These are phyloP conservation scores for Luffia ferchaultella DNA, from an alignment of 2,888 invertebrate species.

Conservation along the genomic window DNA sequence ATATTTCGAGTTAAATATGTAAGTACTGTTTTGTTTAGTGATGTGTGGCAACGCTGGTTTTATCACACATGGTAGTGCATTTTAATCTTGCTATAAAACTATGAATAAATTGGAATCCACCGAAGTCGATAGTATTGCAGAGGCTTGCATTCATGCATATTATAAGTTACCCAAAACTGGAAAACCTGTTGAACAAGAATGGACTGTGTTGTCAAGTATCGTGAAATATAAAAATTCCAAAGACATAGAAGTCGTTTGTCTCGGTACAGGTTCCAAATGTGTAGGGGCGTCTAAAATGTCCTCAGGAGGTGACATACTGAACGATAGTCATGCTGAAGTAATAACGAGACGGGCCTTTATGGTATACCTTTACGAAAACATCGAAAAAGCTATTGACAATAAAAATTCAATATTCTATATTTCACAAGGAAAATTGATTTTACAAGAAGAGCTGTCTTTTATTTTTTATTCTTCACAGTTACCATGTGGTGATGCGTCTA, in stretches of 20 bases:
- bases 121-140: constrained; percentile 56
- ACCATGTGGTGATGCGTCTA: constrained; percentile 95
- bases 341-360: constrained; percentile 84
- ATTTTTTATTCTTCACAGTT: constrained; percentile 88
- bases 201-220: constrained; percentile 85
- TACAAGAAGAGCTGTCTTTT: constrained; percentile 71
- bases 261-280: constrained; percentile 94
- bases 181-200: constrained; percentile 78
- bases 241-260: constrained; percentile 71
- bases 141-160: constrained; percentile 69
- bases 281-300: constrained; percentile 77
- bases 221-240: constrained; percentile 48
- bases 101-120: constrained; percentile 1
- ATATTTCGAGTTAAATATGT: not conserved
- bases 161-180: constrained; percentile 76
- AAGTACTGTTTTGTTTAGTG: not conserved
- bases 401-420: constrained; percentile 34
- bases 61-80: too few species aligned
- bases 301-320: constrained; percentile 73
- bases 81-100: too few species aligned
- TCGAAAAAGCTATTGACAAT: constrained; percentile 40
- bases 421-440: constrained; percentile 35
- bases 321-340: constrained; percentile 94
- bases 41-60: too few species aligned
- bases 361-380: constrained; percentile 75